Evolutionary conservation across 2,797 vertebrate genomes (phyloP).

Genomic region (Furcifer pardalis): DNA sequence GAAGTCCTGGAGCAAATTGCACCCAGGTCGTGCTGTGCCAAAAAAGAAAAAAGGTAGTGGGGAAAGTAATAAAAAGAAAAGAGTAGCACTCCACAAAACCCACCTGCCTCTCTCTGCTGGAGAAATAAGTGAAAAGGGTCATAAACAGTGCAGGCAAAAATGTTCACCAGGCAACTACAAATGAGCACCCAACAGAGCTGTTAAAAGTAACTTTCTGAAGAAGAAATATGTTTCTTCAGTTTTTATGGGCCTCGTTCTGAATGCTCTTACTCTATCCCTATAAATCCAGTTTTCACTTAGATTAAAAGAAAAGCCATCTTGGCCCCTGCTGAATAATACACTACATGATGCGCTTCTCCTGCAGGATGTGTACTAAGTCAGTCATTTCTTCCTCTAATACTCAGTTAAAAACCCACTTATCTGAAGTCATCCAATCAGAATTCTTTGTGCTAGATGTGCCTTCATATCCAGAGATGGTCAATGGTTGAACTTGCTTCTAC

Average conservation of each 20-base stretch:
- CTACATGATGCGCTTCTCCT: not conserved
- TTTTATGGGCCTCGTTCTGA: constrained; percentile 55
- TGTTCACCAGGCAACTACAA: constrained; percentile 67
- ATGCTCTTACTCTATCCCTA: constrained; percentile 40
- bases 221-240: constrained; percentile 62
- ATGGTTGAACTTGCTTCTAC: not conserved
- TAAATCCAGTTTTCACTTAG: constrained; percentile 64
- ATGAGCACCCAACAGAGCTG: constrained; percentile 63
- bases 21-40: constrained; percentile 29
- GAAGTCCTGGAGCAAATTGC: constrained; percentile 28
- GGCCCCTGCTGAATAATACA: constrained; percentile 41
- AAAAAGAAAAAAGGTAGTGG: not conserved
- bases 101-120: constrained; percentile 26
- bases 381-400: fast-evolving
- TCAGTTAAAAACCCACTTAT: constrained; percentile 13
- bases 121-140: constrained; percentile 39
- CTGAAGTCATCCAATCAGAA: constrained; percentile 21
- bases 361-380: not conserved
- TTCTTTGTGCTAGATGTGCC: not conserved
- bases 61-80: not conserved
- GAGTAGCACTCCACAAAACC: not conserved
- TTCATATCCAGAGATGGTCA: not conserved
- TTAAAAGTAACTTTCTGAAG: constrained; percentile 66
- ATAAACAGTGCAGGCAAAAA: constrained; percentile 58
- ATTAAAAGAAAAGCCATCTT: constrained; percentile 50